These are phyloP conservation scores for Engystomops pustulosus DNA, from an alignment of 2,113 vertebrate species.

Conservation along the genomic window DNA sequence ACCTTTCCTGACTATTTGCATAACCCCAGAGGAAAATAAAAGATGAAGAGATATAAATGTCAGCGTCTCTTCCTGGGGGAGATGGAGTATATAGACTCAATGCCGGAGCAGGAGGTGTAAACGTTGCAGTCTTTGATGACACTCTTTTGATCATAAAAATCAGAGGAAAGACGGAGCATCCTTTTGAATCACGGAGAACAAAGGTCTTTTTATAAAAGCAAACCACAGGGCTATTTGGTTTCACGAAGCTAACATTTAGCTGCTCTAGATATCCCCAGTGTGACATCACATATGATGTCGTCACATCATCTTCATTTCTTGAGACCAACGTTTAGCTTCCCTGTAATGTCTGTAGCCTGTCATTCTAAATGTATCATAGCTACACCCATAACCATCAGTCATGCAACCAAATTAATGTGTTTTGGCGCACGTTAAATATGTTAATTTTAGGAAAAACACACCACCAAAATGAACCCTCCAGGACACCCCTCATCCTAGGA, in stretches of 20 bases:
- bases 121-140: conserved; percentile 53
- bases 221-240: conserved; percentile 5
- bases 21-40: conserved; percentile 38
- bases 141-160: conserved; percentile 58
- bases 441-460: too few species aligned
- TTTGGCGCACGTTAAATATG: too few species aligned
- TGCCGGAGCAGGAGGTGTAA: conserved; percentile 43
- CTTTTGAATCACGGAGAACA: conserved; percentile 50
- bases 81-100: conserved; percentile 37
- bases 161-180: conserved; percentile 37
- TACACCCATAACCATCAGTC: neutral
- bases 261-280: neutral
- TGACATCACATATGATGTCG: conserved; percentile 14
- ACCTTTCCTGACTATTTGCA: conserved; percentile 24
- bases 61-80: neutral
- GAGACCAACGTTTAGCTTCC: neutral
- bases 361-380: neutral
- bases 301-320: neutral
- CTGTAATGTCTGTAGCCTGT: neutral
- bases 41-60: conserved; percentile 46
- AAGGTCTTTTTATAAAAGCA: conserved; percentile 49
- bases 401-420: neutral
- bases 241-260: neutral
- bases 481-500: too few species aligned
- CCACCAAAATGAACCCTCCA: too few species aligned